Evolutionary conservation across 2,888 invertebrate species (phyloP), one percentile per base, ranked within the genome.

Genomic region (Tolmerus cingulatus): DNA sequence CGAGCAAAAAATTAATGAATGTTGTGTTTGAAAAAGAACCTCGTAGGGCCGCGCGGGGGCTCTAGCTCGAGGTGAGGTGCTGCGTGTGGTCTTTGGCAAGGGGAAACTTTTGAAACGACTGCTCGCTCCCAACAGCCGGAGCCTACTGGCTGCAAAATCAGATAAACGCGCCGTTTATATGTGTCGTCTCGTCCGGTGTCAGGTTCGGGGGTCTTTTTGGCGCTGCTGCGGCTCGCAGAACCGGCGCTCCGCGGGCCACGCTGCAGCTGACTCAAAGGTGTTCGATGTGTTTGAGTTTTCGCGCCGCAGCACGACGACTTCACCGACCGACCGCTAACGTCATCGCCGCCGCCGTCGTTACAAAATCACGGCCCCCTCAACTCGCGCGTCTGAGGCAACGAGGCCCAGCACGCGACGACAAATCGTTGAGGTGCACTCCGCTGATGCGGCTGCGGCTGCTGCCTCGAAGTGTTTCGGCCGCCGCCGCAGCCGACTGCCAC

Each of bases 171-270:
- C 86, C 86, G 86, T 86, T 57, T 86, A 86, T 86, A 86, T 86
- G 79, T 30, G 78, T 27, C 78, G 86, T 40, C 37, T 34, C 78
- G 86, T 57, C 78, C 86, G 86, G 86, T 86, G 85, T 85, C 85
- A 85, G 85, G 85, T 85, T 85, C 85, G 85, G 85, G 74, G 85
- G 85, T 85, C 85, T 85, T 74, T 85, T 85, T 85, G 85, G 85
- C 85, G 34, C 7, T 34, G 85, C 85, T 85, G 43, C 43, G 51
- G 85, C 16, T 82, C 43, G 43, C 40, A 78, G 82, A 51, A 51
- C 16, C 34, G 34, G 34, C 34, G 34, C 34, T 34, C 51, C n/a
- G 82, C 51, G 40, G 40, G 12, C 51, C 30, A 14, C 14, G 43
- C 16, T 81, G 81, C 81, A 81, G 55, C 57, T 30, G n/a, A 8